phyloP scores from a whole-genome alignment of 2,888 invertebrate species.

The Agriopis marginaria region DNA sequence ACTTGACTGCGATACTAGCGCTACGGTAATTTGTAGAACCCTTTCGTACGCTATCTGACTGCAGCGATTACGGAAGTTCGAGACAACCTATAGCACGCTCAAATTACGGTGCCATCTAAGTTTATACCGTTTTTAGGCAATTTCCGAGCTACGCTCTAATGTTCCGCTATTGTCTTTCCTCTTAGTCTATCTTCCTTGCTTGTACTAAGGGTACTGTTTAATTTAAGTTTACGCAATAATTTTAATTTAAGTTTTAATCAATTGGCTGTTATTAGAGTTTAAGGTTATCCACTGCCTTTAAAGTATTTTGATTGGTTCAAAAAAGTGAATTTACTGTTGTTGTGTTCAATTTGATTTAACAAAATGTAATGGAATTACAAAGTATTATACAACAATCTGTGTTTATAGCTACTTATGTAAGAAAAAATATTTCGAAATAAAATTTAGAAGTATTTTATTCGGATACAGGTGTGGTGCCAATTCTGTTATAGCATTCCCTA shows the following conservation, averaged over 20 bases:
- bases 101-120: too few species aligned
- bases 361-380: conserved; percentile 2
- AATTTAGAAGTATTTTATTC: background rate
- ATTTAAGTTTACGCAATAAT: background rate
- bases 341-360: conserved; percentile 8
- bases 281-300: conserved; percentile 14
- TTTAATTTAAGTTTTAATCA: conserved; percentile 1
- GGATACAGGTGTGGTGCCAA: background rate
- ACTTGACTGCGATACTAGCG: too few species aligned
- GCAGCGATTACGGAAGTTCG: too few species aligned
- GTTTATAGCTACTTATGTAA: conserved; percentile 10
- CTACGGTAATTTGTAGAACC: too few species aligned
- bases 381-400: conserved; percentile 14
- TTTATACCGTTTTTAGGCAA: too few species aligned
- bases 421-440: background rate
- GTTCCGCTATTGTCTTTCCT: too few species aligned
- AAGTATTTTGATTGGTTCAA: conserved; percentile 11
- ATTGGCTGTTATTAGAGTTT: conserved; percentile 22
- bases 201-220: background rate
- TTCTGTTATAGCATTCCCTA: background rate
- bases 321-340: background rate
- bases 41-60: too few species aligned
- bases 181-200: background rate
- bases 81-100: too few species aligned
- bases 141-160: too few species aligned